phyloP scores from a whole-genome alignment of 2,797 vertebrate genomes.

The Fringilla coelebs region DNA sequence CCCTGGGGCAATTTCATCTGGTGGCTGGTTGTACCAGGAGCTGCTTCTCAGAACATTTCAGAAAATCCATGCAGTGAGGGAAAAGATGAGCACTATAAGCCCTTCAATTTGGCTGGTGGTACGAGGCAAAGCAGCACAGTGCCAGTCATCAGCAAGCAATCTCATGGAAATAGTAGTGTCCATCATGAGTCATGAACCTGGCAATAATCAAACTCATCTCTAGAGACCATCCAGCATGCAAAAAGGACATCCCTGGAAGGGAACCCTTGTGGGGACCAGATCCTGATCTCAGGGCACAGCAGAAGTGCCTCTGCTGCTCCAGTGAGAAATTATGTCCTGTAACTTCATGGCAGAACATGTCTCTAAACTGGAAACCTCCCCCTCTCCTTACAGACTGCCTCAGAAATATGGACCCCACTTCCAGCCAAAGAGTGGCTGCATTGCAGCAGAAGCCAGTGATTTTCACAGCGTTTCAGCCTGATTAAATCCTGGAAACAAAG shows the following conservation, averaged over 20 bases:
- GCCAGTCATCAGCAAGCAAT: not conserved
- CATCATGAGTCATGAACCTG: not conserved
- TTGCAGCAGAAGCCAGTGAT: not conserved
- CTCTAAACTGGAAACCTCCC: not conserved
- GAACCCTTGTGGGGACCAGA: not conserved
- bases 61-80: not conserved
- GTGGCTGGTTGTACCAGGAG: not conserved
- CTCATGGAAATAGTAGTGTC: not conserved
- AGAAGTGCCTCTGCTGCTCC: not conserved
- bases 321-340: not conserved
- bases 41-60: not conserved
- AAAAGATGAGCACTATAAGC: not conserved
- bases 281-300: not conserved
- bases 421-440: not conserved
- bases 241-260: not conserved
- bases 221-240: not conserved
- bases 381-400: not conserved
- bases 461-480: not conserved
- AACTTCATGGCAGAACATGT: rapidly evolving
- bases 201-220: not conserved
- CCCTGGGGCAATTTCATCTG: not conserved
- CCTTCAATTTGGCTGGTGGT: not conserved
- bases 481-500: conserved; percentile 19
- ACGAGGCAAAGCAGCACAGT: not conserved
- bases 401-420: not conserved